A percentile compares a stretch with the other conserved stretches of the same genome.
These are phyloP conservation scores for Agrotis ipsilon DNA, from an alignment of 2,888 invertebrate genomes.

Conservation along the genomic window DNA sequence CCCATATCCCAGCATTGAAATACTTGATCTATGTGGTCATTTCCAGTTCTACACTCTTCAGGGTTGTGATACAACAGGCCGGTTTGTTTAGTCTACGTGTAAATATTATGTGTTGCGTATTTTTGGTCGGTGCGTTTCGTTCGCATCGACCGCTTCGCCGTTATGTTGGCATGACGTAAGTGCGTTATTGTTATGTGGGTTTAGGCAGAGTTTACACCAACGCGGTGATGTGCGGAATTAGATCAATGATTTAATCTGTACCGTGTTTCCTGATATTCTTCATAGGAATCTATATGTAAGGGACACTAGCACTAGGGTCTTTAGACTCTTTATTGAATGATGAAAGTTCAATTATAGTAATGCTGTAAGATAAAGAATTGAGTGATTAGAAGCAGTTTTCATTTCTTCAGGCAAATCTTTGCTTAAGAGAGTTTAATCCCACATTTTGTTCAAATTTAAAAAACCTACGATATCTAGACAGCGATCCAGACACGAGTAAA, in stretches of 20 bases:
- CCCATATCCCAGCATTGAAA: constrained; percentile 8
- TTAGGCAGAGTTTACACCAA: not conserved
- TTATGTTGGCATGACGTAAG: constrained; percentile 47
- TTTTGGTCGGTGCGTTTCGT: constrained; percentile 55
- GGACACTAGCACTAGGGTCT: not conserved
- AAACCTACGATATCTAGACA: not conserved
- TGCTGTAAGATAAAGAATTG: not conserved
- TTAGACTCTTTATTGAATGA: constrained; percentile 1
- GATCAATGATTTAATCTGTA: not conserved
- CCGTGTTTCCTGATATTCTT: no score
- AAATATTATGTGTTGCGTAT: constrained; percentile 53
- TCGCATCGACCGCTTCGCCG: constrained; percentile 48
- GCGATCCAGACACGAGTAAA: constrained; percentile 10
- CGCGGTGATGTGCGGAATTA: not conserved
- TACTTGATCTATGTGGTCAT: constrained; percentile 35
- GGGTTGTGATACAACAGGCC: constrained; percentile 33
- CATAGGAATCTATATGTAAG: no score
- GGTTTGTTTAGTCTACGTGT: constrained; percentile 70
- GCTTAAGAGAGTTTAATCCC: not conserved
- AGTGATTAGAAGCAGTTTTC: not conserved
- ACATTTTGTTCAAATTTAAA: no score
- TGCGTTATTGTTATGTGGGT: constrained; percentile 39
- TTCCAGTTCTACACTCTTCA: constrained; percentile 22
- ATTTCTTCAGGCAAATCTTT: not conserved
- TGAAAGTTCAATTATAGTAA: constrained; percentile 7